These are phyloP conservation scores for Willisornis vidua DNA, from an alignment of 2,113 vertebrate genomes.

Conservation along the genomic window DNA sequence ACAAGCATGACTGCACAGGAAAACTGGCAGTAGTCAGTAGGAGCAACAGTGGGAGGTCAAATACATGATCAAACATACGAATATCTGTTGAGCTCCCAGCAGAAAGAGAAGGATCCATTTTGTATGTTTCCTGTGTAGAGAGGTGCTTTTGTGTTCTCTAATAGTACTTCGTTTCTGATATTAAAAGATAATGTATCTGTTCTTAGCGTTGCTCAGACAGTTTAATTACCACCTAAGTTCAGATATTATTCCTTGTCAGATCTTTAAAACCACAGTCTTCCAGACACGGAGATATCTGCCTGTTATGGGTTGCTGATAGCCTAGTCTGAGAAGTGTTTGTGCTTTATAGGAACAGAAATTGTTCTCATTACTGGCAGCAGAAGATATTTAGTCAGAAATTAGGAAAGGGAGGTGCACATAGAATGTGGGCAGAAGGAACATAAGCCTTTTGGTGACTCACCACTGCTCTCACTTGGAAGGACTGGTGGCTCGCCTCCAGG, in stretches of 20 bases:
- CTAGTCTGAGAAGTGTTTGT: conserved; percentile 21
- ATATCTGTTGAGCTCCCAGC: conserved; percentile 48
- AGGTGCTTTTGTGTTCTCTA: conserved; percentile 64
- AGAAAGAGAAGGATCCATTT: conserved; percentile 62
- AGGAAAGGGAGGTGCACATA: background rate
- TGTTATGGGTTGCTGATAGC: conserved; percentile 34
- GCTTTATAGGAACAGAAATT: background rate
- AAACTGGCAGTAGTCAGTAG: conserved; percentile 57
- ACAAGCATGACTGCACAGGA: background rate
- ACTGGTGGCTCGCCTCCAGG: background rate
- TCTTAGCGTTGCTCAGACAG: conserved; percentile 58
- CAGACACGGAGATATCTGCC: conserved; percentile 57
- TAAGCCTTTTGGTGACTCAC: background rate
- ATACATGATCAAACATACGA: conserved; percentile 26
- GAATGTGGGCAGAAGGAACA: background rate
- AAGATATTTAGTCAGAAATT: conserved; percentile 12
- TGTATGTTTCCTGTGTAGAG: conserved; percentile 58
- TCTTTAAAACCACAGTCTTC: conserved; percentile 48
- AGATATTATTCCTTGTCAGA: conserved; percentile 71
- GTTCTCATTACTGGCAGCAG: background rate
- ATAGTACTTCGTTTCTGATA: conserved; percentile 62
- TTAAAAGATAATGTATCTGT: conserved; percentile 67
- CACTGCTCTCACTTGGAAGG: background rate
- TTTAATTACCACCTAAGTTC: conserved; percentile 71
- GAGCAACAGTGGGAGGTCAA: conserved; percentile 53